A percentile compares a stretch with the other conserved stretches of the same genome.
These are phyloP conservation scores for Hedychridium roseum DNA, from an alignment of 2,888 invertebrate genomes.

Conservation along the genomic window DNA sequence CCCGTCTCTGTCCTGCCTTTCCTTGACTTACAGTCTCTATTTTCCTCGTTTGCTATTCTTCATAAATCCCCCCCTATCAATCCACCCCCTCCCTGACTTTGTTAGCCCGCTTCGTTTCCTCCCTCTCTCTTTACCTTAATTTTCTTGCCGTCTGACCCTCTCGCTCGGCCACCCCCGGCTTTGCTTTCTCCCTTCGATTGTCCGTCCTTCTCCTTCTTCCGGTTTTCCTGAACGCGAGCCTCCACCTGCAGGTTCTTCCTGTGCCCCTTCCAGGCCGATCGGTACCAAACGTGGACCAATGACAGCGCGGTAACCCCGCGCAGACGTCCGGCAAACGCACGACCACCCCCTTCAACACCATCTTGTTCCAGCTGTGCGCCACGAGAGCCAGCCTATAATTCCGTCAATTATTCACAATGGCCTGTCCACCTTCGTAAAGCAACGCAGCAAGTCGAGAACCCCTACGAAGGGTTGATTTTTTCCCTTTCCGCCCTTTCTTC, in stretches of 20 bases:
- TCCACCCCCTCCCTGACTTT: no score
- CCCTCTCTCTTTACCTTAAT: no score
- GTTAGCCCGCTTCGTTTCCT: no score
- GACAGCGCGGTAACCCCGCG: conserved; percentile 35
- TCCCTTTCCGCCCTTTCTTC: no score
- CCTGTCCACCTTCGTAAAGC: no score
- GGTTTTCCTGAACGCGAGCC: background rate
- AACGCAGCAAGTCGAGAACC: no score
- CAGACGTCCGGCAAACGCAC: conserved; percentile 25
- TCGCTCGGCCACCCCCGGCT: conserved; percentile 1
- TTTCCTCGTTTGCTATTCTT: no score
- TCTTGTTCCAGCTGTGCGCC: conserved; percentile 37
- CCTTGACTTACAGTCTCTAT: no score
- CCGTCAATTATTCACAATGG: conserved; percentile 48
- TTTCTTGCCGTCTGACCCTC: conserved; percentile 7
- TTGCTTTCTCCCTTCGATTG: conserved; percentile 4
- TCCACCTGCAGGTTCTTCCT: conserved; percentile 7
- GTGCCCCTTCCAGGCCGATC: conserved; percentile 19
- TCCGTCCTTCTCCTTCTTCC: background rate
- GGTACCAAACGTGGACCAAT: conserved; percentile 59
- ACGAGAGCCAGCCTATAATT: conserved; percentile 34
- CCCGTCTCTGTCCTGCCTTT: no score
- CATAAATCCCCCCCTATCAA: no score
- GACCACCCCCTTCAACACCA: conserved; percentile 29
- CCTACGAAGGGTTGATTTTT: no score